These are phyloP conservation scores for Zoanthus sansibaricus DNA, from an alignment of 92 coral and sea anemone genomes.

Conservation along the genomic window DNA sequence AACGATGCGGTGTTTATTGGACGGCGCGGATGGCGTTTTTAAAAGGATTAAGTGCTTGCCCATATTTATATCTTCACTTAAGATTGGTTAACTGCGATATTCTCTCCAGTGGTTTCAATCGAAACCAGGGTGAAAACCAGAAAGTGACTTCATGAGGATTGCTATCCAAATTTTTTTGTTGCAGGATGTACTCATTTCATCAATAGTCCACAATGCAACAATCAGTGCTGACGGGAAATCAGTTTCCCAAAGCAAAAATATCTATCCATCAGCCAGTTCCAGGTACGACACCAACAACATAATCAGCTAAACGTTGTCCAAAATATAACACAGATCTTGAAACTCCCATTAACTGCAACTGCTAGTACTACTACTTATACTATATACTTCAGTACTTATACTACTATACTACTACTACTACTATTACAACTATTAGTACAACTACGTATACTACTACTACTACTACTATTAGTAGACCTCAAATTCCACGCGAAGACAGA, in stretches of 20 bases:
- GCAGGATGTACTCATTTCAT: slow-evolving; percentile 10
- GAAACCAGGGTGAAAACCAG: neutral
- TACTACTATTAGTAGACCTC: no score
- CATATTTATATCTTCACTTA: no score
- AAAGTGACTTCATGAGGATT: neutral
- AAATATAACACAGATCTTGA: neutral
- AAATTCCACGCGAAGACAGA: no score
- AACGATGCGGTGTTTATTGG: no score
- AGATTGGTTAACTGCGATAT: no score
- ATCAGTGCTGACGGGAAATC: slow-evolving; percentile 9
- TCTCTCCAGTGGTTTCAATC: slow-evolving; percentile 8
- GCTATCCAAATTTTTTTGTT: neutral
- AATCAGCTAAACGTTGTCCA: neutral
- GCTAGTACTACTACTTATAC: no score
- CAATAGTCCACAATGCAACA: neutral
- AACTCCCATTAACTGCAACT: neutral
- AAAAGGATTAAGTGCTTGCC: no score
- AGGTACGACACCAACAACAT: slow-evolving; percentile 14
- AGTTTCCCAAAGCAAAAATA: slow-evolving; percentile 1
- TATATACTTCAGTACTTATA: no score
- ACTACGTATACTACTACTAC: no score
- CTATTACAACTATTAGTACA: no score
- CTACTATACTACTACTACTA: no score
- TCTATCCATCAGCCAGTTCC: neutral
- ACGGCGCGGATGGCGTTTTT: no score